A percentile compares a stretch with the other conserved stretches of the same genome.
Conservation (phyloP, 2,797 vertebrate genomes). For the Chelon labrosus region DNA sequence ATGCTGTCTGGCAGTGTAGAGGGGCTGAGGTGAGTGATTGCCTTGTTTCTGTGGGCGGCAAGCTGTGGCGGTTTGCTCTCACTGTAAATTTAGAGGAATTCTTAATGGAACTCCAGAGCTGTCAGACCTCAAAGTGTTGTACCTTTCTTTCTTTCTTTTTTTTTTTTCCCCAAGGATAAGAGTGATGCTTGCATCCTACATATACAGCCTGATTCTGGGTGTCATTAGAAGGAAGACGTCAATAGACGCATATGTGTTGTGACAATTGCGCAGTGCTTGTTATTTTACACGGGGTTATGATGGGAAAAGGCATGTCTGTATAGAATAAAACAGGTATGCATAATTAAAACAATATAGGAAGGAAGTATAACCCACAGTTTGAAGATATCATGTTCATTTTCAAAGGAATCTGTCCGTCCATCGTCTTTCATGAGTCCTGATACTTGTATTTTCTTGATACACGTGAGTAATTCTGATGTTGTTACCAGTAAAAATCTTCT, state of each 20-base stretch:
- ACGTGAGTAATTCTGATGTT: too few relatives aligned
- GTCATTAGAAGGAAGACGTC: conserved; percentile 12
- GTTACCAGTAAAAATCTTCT: too few relatives aligned
- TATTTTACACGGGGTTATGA: too few relatives aligned
- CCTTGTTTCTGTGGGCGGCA: conserved; percentile 76
- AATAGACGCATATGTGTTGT: background rate
- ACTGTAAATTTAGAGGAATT: conserved; percentile 78
- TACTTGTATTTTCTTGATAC: too few relatives aligned
- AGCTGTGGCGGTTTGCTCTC: conserved; percentile 73
- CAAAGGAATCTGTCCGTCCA: too few relatives aligned
- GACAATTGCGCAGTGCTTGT: background rate
- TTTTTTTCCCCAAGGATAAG: background rate
- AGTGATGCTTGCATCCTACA: conserved; percentile 16
- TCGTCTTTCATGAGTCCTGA: too few relatives aligned
- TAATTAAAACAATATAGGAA: too few relatives aligned
- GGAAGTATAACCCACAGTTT: too few relatives aligned
- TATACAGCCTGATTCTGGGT: conserved; percentile 24
- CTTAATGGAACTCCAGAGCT: conserved; percentile 74
- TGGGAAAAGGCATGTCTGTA: too few relatives aligned
- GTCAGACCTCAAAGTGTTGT: conserved; percentile 59
- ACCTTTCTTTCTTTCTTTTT: conserved; percentile 1
- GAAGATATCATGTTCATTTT: too few relatives aligned
- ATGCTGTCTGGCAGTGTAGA: conserved; percentile 52
- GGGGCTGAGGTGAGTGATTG: conserved; percentile 78
- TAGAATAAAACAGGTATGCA: too few relatives aligned